Base-by-base conservation (phyloP, 2,797 vertebrate species). In the Leuciscus waleckii region DNA sequence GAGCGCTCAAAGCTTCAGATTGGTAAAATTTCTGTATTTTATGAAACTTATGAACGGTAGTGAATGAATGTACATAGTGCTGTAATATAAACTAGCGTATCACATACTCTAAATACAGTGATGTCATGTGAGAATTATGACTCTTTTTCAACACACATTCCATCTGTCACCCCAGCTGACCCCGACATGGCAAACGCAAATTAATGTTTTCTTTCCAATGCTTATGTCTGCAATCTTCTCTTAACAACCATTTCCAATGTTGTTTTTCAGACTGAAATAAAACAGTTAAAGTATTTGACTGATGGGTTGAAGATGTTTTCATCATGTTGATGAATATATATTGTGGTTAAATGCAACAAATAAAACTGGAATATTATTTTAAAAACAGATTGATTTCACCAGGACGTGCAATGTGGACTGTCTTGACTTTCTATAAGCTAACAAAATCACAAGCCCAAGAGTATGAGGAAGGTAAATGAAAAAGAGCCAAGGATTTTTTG, bases 61-160 rank as follows among this genome's bases (percentile, higher is more conserved):
- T 23, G 35, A 56, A 69, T 81, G 10, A 54, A 41, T 39, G 16
- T 56, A 58, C 8, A 70, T 16, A 41, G 7, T 21, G 26, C 2
- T 71, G 6, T 71, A 39, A 19, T 43, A 39, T 54, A 37, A 26
- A 49, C 17, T 26, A 77, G 32, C 7, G 7, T 39, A 17, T 58
- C 32, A 56, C 41, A n/a, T 16, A 17, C 13, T 56, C n/a, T 13
- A 71, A 74, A 82, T 7, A 49, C 21, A 63, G 41, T 75, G 70
- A 76, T 68, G 43, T 67, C 71, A 41, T 68, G 41, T 67, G 73
- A 51, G 82, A 83, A 67, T 68, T 76, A 51, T 13, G 10, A 76
- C 23, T 39, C 29, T 56, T 75, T 65, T 26, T 76, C 41, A 56
- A 29, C 29, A 75, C 23, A 7, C 73, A 83, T 83, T 54, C 71